Base-by-base conservation (phyloP, 1,140 invertebrate genomes). In the Drosophila tropicalis region DNA sequence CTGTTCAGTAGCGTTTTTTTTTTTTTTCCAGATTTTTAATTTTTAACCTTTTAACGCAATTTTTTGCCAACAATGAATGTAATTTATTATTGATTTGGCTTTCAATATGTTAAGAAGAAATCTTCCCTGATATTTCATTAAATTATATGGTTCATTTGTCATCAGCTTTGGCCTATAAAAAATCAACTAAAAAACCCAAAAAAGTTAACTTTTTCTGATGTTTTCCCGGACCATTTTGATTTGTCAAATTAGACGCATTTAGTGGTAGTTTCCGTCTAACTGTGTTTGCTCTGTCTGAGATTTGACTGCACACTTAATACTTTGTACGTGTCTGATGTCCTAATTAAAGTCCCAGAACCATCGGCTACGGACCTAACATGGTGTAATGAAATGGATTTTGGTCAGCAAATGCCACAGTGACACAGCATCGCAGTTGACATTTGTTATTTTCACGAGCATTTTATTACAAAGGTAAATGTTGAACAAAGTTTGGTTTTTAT, bases 371-470 rank as follows among this genome's bases (percentile, higher is more conserved):
- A 22, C 12, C 22, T 22, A 22, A 12, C 44, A 51, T 51, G 7
- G 44, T 51, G 66, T 70, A 72, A 81, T 81, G 67, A 78, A 85
- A 78, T 75, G 81, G 67, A 78, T 85, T 78, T 71, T 65, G 71
- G 44, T 67, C 62, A 75, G 40, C 44, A 25, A 25, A 68, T 64
- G 70, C 47, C 47, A 67, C 10, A 12, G 3, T 12, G 3, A 13
- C 36, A 39, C 29, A 29, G 29, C 29, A 29, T 29, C 5, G 3
- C 12, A 13, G 10, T 39, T 13, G 41, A 67, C 65, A 72, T 62
- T 72, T 75, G 67, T 63, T 70, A 78, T 56, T 84, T 69, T 19
- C 9, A 44, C 17, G 36, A 15, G 22, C 19, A 17, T 51, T 51
- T 51, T 51, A 51, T 51, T 9, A 51, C 17, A 51, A 51, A 51